Evolutionary conservation across 2,888 invertebrate genomes (phyloP).

Genomic region (Camponotus fellah): DNA sequence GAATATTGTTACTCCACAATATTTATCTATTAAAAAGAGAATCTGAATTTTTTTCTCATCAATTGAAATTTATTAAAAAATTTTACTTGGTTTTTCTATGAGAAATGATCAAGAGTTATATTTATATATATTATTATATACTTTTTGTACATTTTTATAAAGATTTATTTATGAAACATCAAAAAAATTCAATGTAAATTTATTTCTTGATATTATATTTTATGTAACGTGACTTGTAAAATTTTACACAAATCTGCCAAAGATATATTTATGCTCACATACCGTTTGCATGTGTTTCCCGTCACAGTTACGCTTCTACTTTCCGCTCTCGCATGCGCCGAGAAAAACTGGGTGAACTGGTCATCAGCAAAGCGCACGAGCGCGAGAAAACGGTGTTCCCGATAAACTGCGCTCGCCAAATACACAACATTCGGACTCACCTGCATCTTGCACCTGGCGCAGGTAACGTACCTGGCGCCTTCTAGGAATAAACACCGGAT

Average conservation of each 20-base stretch:
- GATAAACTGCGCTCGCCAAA: constrained; percentile 7
- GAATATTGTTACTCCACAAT: neutral
- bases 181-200: neutral
- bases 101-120: too few species aligned
- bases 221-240: neutral
- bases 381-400: neutral
- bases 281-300: neutral
- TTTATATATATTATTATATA: neutral
- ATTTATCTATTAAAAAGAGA: neutral
- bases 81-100: neutral
- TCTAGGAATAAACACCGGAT: neutral
- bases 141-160: neutral
- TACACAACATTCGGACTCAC: neutral
- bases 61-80: neutral
- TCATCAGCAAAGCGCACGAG: constrained; percentile 14
- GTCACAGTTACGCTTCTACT: constrained; percentile 13
- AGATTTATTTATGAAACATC: neutral
- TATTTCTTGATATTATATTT: neutral
- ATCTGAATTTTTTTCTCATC: neutral
- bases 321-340: constrained; percentile 17
- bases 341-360: constrained; percentile 12
- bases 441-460: constrained; percentile 32
- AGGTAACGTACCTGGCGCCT: constrained; percentile 6
- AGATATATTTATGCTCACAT: neutral
- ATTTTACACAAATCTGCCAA: neutral